phyloP scores from a whole-genome alignment of 2,113 vertebrate genomes.

The Caranx melampygus region DNA sequence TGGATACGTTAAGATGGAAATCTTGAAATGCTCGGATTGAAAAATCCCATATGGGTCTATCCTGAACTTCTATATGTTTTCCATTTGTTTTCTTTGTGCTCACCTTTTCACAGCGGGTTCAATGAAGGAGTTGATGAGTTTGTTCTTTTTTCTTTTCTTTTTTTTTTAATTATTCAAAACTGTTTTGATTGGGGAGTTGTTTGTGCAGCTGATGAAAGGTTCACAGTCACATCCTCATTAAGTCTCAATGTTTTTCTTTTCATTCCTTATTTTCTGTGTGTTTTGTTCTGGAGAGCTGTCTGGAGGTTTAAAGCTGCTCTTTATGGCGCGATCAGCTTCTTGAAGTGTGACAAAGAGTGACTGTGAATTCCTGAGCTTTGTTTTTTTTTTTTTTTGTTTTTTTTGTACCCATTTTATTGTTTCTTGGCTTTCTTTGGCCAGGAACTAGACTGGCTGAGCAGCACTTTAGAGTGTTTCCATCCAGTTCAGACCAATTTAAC shows the following conservation, averaged over 20 bases:
- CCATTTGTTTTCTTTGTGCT: conserved; percentile 47
- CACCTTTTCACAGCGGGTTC: conserved; percentile 42
- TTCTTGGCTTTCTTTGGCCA: conserved; percentile 40
- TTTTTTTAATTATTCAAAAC: conserved; percentile 45
- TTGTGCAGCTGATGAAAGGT: conserved; percentile 40
- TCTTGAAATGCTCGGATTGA: neutral
- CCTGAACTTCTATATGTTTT: conserved; percentile 42
- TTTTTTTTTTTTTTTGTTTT: conserved; percentile 12
- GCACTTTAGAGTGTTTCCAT: conserved; percentile 68
- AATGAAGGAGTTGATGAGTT: conserved; percentile 69
- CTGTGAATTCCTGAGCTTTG: conserved; percentile 61
- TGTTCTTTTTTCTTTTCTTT: conserved; percentile 23
- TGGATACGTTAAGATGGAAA: neutral
- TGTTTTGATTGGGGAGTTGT: conserved; percentile 41
- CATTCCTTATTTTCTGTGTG: neutral
- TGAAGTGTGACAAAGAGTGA: conserved; percentile 68
- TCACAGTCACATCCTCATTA: conserved; percentile 59
- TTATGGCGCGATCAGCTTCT: conserved; percentile 55
- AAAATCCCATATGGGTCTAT: conserved; percentile 64
- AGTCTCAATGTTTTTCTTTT: conserved; percentile 38
- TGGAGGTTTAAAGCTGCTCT: conserved; percentile 55
- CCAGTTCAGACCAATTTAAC: conserved; percentile 69
- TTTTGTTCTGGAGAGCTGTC: conserved; percentile 32
- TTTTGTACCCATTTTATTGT: conserved; percentile 47
- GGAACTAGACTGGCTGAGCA: conserved; percentile 46